These are phyloP conservation scores for Maniola jurtina DNA, from an alignment of 1,140 invertebrate species.

Conservation along the genomic window DNA sequence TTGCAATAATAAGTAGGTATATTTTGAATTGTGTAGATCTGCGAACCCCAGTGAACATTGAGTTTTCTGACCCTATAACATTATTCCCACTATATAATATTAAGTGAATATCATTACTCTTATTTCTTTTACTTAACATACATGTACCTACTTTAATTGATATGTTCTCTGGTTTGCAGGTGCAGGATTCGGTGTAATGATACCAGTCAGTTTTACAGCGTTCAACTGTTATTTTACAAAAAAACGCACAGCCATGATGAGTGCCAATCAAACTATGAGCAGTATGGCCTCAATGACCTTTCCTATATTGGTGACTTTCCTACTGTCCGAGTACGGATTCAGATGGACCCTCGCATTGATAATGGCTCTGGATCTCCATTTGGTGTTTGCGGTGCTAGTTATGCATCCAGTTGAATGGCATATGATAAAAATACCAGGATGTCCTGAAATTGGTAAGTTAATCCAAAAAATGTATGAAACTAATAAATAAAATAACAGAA, in stretches of 20 bases:
- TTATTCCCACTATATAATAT: too few species aligned
- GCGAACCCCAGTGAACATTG: too few species aligned
- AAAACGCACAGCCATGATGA: conserved; percentile 70
- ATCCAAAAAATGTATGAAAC: too few species aligned
- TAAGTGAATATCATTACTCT: too few species aligned
- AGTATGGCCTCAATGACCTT: conserved; percentile 70
- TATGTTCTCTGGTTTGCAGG: conserved; percentile 38
- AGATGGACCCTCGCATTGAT: conserved; percentile 63
- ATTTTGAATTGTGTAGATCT: too few species aligned
- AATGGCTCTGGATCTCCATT: conserved; percentile 66
- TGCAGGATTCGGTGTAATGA: conserved; percentile 70
- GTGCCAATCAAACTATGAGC: conserved; percentile 68
- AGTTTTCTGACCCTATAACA: too few species aligned
- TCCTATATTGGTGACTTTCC: conserved; percentile 60
- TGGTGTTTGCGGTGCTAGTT: conserved; percentile 68
- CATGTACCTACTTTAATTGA: not conserved
- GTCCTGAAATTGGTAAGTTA: conserved; percentile 25
- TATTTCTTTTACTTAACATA: too few species aligned
- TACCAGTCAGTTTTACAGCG: conserved; percentile 67
- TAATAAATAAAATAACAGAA: too few species aligned
- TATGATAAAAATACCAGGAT: conserved; percentile 40
- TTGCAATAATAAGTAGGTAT: too few species aligned
- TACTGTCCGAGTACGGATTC: conserved; percentile 64
- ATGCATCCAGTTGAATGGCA: conserved; percentile 75
- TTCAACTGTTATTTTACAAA: conserved; percentile 70